Evolutionary conservation across 2,113 vertebrate species (phyloP).

Genomic region (Percopsis transmontana): DNA sequence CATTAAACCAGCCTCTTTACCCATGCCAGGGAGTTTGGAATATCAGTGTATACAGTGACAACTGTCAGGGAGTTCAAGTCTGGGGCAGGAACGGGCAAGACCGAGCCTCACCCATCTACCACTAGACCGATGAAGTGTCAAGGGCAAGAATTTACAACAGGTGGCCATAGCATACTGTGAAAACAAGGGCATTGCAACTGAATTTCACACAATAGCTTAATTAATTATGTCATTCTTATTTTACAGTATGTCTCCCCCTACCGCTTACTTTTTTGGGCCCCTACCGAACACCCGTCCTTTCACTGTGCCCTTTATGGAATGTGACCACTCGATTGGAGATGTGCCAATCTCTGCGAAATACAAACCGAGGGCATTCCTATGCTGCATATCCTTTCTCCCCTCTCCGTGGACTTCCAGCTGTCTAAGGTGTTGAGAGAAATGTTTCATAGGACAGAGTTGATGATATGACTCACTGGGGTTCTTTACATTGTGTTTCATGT

Average conservation of each 20-base stretch:
- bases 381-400: constrained; percentile 9
- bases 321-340: constrained; percentile 5
- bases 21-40: constrained; percentile 42
- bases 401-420: constrained; percentile 28
- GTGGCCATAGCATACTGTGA: constrained; percentile 27
- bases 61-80: constrained; percentile 70
- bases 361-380: constrained; percentile 33
- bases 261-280: constrained; percentile 54
- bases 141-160: constrained; percentile 68
- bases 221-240: background rate
- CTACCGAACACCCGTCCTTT: background rate
- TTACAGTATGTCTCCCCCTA: background rate
- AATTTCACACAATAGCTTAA: background rate
- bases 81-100: constrained; percentile 58
- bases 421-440: constrained; percentile 33
- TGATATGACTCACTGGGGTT: constrained; percentile 35
- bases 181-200: background rate
- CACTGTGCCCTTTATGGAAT: background rate
- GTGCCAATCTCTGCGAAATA: constrained; percentile 31
- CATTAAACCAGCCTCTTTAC: constrained; percentile 4
- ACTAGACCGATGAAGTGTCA: constrained; percentile 36
- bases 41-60: constrained; percentile 54
- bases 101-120: constrained; percentile 44
- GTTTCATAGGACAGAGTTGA: constrained; percentile 42
- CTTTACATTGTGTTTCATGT: constrained; percentile 1